Evolutionary conservation across 2,888 invertebrate species (phyloP), one percentile per base, ranked within the genome.

Genomic region (Anoncus sp.): DNA sequence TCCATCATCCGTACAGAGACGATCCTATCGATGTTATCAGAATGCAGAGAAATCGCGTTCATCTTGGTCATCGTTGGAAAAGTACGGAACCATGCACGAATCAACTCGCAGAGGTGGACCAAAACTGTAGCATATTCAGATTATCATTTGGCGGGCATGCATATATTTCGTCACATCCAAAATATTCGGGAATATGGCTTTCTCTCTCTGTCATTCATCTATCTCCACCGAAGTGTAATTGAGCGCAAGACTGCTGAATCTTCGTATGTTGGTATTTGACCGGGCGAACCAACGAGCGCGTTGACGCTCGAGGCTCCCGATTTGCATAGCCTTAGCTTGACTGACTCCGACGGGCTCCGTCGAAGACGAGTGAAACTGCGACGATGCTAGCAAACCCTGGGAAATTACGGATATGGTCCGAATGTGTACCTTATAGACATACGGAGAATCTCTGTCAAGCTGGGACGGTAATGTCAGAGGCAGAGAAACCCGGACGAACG

Each of bases 231-330:
- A 77, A 79, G 83, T 81, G 85, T 86, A 87, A 87, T 87, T 86
- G 87, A 85, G 85, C 84, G 82, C 43, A 65, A 43, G 22, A 47
- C 16, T 74, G 40, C 55, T 40, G 70, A 59, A 65, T 69, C 35
- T 38, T 45, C 38, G 47, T 35, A 60, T 74, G 65, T 49, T 59
- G 57, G 51, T 65, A 55, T 74, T 70, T 18, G 38, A 49, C 47
- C 49, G 24, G 69, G n/a, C n/a, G 24, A 65, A 70, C 38, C 65
- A 59, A 59, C 55, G 43, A 69, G 31, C 57, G 18, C 60, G 45
- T 24, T 51, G 27, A 69, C 49, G 49, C 69, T 69, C 85, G 85
- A 84, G 85, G 83, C 87, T 87, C 86, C 87, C 83, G 85, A 88
- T 88, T 88, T 88, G 84, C 88, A 82, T 82, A 70, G 53, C 40